Evolutionary conservation across 2,113 vertebrate species (phyloP), one percentile per base, ranked within the genome.

Genomic region (Callocephalon fimbriatum): DNA sequence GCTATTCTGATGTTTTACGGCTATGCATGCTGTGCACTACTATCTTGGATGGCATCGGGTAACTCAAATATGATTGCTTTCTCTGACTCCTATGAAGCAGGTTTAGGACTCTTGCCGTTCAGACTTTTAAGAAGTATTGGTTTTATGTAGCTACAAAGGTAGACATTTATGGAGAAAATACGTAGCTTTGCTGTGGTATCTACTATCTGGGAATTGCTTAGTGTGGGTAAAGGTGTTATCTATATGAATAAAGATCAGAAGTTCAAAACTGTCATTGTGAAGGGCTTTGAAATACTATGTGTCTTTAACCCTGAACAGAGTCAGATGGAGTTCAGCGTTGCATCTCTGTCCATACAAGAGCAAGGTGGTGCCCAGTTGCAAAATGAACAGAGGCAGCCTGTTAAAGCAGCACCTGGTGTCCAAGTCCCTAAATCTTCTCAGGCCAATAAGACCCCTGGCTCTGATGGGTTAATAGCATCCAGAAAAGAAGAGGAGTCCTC

Each of bases 311-410:
- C 61, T 27, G 23, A 40, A 81, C 73, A 99, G 99, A 99, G 99
- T 97, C 99, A 99, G 96, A 96, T 99, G 98, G 99, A 99, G 19
- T 99, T 99, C 98, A 99, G 98, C 21, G 16, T 99, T 80, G 97
- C 98, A 6, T 97, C 98, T 37, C 94, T 98, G 22, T 97, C 98
- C 50, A 77, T 98, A 18, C 98, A 98, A 95, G 99, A 99, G 10
- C 98, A 98, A 10, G 74, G 89, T 7, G 65, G 96, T 38, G 59
- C 97, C 19, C 79, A 95, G 6, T 16, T 96, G 2, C 97, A 98
- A 59, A 95, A 90, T 0, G 99, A 99, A 31, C 90, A 98, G 27
- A 99, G 99, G 92, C 95, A 98, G 3, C 95, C 81, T 1, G 37
- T 94, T 75, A 98, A 98, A 96, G 88, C 93, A 21, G 42, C 97